phyloP scores from a whole-genome alignment of 2,113 vertebrate species.

The Thamnophis sirtalis region DNA sequence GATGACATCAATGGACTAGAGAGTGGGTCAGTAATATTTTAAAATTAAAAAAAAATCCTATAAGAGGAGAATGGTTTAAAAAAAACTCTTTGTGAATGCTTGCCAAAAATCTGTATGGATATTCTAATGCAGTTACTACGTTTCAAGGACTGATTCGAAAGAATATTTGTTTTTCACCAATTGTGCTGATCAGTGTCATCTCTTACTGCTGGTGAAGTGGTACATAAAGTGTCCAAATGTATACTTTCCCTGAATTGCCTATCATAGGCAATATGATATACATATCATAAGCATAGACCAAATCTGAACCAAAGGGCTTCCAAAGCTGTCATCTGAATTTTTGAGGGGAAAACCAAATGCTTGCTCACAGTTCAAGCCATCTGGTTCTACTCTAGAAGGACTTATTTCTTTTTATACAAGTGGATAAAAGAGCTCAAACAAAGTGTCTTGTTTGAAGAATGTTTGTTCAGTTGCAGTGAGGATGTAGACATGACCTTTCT shows the following conservation, averaged over 20 bases:
- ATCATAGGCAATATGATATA: too few species aligned
- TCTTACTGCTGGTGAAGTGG: not conserved
- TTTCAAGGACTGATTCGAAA: not conserved
- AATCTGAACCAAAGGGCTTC: not conserved
- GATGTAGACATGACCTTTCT: not conserved
- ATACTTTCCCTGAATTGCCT: not conserved
- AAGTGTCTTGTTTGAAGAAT: not conserved
- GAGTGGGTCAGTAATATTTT: not conserved
- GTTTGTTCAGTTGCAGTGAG: slow-evolving; percentile 2
- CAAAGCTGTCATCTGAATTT: not conserved
- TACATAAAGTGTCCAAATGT: not conserved
- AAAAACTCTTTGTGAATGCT: not conserved
- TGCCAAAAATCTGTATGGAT: too few species aligned
- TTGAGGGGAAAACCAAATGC: not conserved
- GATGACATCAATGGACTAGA: not conserved
- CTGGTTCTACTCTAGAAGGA: slow-evolving; percentile 5
- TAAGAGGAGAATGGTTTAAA: not conserved
- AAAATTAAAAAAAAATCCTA: not conserved
- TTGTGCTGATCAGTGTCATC: not conserved
- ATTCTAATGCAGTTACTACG: not conserved
- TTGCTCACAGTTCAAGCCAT: slow-evolving; percentile 4
- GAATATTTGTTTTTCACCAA: not conserved
- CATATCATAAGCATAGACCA: not conserved
- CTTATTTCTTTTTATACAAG: slow-evolving; percentile 4
- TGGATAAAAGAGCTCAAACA: slow-evolving; percentile 1